These are phyloP conservation scores for Tetragonula carbonaria DNA, from an alignment of 2,888 invertebrate species.

Conservation along the genomic window DNA sequence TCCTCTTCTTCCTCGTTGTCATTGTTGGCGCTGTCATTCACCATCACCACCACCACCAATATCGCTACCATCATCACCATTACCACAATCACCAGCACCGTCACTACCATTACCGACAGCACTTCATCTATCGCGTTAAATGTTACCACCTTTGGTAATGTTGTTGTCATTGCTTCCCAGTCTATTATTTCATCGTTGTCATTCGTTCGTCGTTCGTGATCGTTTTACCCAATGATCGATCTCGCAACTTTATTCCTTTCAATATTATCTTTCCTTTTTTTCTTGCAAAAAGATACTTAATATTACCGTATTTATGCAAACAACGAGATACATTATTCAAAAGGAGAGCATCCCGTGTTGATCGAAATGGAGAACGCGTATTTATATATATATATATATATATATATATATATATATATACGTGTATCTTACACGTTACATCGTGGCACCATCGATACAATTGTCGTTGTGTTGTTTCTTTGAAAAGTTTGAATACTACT, in stretches of 20 bases:
- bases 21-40: slow-evolving; percentile 20
- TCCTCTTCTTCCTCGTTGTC: slow-evolving; percentile 30
- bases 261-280: no score
- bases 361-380: not conserved
- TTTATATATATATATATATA: no score
- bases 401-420: not conserved
- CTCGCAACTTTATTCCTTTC: not conserved
- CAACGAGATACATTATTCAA: not conserved
- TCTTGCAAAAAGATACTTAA: no score
- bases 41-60: no score
- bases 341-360: not conserved
- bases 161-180: slow-evolving; percentile 13
- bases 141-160: not conserved
- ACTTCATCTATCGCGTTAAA: not conserved
- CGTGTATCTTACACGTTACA: no score
- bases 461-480: not conserved
- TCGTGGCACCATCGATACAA: not conserved
- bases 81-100: no score
- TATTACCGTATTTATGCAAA: not conserved
- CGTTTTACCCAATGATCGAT: not conserved
- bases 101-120: no score
- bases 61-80: not conserved
- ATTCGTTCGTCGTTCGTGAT: not conserved
- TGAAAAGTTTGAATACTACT: not conserved
- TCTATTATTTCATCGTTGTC: not conserved